phyloP scores from a whole-genome alignment of 2,113 vertebrate species.

The Salvelinus alpinus region DNA sequence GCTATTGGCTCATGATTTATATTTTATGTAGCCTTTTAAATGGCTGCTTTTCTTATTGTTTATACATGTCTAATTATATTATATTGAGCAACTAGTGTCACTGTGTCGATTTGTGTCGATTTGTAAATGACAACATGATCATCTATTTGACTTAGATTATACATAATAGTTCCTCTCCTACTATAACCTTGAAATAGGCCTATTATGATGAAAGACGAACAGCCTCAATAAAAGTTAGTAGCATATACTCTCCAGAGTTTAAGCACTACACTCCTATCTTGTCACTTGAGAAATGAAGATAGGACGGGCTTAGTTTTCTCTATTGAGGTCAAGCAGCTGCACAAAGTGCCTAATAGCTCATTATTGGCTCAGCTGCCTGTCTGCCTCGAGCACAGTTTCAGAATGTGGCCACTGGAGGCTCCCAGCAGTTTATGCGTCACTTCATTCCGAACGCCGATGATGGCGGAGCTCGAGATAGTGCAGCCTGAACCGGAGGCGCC shows the following conservation, averaged over 20 bases:
- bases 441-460: slow-evolving; percentile 68
- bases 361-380: slow-evolving; percentile 50
- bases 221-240: too few species aligned
- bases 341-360: slow-evolving; percentile 33
- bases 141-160: too few species aligned
- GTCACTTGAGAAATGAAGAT: slow-evolving; percentile 13
- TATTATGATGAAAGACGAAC: too few species aligned
- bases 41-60: too few species aligned
- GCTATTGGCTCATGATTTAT: neutral
- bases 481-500: slow-evolving; percentile 52
- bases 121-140: too few species aligned
- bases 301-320: slow-evolving; percentile 10
- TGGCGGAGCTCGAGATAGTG: slow-evolving; percentile 77
- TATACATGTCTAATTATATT: too few species aligned
- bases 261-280: neutral
- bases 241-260: neutral
- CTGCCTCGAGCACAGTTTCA: slow-evolving; percentile 41
- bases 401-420: slow-evolving; percentile 65
- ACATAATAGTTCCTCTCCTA: too few species aligned
- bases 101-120: too few species aligned
- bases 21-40: too few species aligned
- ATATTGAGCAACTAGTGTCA: too few species aligned
- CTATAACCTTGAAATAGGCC: too few species aligned
- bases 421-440: slow-evolving; percentile 70
- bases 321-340: slow-evolving; percentile 38